Conservation (phyloP, 2,113 vertebrate species). For the Periophthalmus modestus region DNA sequence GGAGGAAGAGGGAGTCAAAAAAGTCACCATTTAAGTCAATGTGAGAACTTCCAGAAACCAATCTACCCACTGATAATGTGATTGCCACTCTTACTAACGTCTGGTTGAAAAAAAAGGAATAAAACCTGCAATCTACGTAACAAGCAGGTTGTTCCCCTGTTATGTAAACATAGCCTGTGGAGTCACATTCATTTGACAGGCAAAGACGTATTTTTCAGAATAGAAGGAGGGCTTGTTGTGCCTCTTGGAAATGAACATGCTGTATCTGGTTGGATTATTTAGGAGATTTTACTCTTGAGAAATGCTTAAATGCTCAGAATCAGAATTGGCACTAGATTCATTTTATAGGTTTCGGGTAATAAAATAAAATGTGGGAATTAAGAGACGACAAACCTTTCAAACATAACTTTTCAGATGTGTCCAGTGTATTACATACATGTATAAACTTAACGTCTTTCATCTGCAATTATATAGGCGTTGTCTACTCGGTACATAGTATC, state of each 20-base stretch:
- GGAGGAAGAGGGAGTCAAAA: slow-evolving; percentile 37
- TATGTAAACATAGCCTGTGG: slow-evolving; percentile 39
- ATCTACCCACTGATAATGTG: background rate
- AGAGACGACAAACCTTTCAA: background rate
- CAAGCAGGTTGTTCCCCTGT: slow-evolving; percentile 22
- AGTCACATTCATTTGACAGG: slow-evolving; percentile 28
- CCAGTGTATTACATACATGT: background rate
- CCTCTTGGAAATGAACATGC: slow-evolving; percentile 9
- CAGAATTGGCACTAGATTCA: slow-evolving; percentile 20
- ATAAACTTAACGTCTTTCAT: background rate
- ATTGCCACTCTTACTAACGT: slow-evolving; percentile 10
- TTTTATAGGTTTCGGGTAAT: slow-evolving; percentile 9
- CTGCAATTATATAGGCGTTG: no score
- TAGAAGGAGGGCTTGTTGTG: background rate
- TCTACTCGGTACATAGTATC: no score
- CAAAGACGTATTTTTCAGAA: slow-evolving; percentile 26
- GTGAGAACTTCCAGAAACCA: slow-evolving; percentile 10
- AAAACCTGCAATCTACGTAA: slow-evolving; percentile 31
- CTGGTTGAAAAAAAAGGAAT: slow-evolving; percentile 26
- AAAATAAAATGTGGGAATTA: background rate
- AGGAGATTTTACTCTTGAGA: background rate
- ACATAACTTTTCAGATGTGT: background rate
- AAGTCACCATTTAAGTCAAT: slow-evolving; percentile 11
- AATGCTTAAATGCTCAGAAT: background rate
- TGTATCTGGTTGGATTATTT: slow-evolving; percentile 11